Percentiles rank a stretch among this genome's conserved stretches.
Conservation (phyloP, 2,888 invertebrate genomes). For the Acronicta leporina region DNA sequence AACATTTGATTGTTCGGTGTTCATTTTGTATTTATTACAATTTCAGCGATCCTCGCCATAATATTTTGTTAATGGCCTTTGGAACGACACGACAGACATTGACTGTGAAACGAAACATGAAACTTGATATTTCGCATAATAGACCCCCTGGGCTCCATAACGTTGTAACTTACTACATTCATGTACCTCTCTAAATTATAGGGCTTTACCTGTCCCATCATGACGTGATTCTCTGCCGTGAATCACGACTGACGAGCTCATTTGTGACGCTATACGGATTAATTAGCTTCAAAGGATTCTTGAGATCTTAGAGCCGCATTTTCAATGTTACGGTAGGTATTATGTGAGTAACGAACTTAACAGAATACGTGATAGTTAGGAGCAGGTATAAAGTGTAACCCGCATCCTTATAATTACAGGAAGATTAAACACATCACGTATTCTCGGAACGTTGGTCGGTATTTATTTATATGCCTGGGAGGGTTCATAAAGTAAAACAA, state of each 20-base stretch:
- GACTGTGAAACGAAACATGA: conserved; percentile 37
- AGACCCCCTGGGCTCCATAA: conserved; percentile 49
- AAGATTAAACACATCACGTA: conserved; percentile 48
- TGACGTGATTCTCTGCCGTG: conserved; percentile 57
- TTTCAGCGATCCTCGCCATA: conserved; percentile 42
- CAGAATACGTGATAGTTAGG: conserved; percentile 41
- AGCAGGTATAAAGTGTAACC: conserved; percentile 14
- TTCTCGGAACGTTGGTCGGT: conserved; percentile 44
- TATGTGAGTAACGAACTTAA: conserved; percentile 32
- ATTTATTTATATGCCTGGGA: conserved; percentile 50
- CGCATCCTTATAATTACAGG: conserved; percentile 33
- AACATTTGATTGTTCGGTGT: conserved; percentile 14
- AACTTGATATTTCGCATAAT: conserved; percentile 47
- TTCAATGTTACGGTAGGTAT: conserved; percentile 40
- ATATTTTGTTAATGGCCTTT: conserved; percentile 47
- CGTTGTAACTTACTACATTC: conserved; percentile 50
- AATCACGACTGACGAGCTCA: conserved; percentile 55
- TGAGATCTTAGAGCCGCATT: conserved; percentile 39
- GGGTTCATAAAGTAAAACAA: conserved; percentile 51
- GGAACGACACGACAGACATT: conserved; percentile 38
- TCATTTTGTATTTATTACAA: conserved; percentile 42
- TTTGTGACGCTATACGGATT: conserved; percentile 52
- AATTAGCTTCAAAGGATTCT: conserved; percentile 59
- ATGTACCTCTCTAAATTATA: conserved; percentile 60
- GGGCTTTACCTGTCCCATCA: conserved; percentile 58